Base-by-base conservation (phyloP, 1,140 invertebrate species). In the Zelostemma sp. region DNA sequence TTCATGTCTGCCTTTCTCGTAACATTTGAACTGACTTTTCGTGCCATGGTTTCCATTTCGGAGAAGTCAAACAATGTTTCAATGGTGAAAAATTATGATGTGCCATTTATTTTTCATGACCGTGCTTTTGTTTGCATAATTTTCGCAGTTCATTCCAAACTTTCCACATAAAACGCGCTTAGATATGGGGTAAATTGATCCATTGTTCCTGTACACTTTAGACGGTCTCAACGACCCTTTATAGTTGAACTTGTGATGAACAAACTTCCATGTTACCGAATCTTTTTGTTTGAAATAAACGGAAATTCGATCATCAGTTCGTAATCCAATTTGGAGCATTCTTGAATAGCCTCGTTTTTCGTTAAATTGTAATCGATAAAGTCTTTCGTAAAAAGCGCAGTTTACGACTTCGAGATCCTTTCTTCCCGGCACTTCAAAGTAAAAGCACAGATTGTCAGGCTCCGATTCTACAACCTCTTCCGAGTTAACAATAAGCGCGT, bases 401-500 rank as follows among this genome's bases (percentile, higher is more conserved):
- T 62, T 62, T 54, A 49, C 33, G 51, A 33, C 11, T 62, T 41
- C 12, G n/a, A 62, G 17, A 25, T 25, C 21, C 21, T 25, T 25
- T 8, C 8, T 8, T 4, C 3, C 40, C 38, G 14, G 31, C 31
- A 12, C 49, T 41, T 49, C 40, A 62, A 40, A 54, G 43, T 21
- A 56, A 35, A 38, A 33, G 45, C 21, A 48, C 57, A 58, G 31
- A 58, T 56, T 51, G 53, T 12, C 14, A 51, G 55, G 56, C 46
- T 16, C 1, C 8, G 16, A 8, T 18, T 65, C 49, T 49, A 4
- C 41, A 53, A 40, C 11, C 3, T 3, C 48, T 31, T n/a, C 17
- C 18, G 3, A 66, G 33, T 59, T 59, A 60, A 59, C 45, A 67
- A 67, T 60, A 59, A 58, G 54, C 46, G 43, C 16, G 12, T 15